Evolutionary conservation across 2,797 vertebrate genomes (phyloP).

Genomic region (Euphonia xanthogaster): DNA sequence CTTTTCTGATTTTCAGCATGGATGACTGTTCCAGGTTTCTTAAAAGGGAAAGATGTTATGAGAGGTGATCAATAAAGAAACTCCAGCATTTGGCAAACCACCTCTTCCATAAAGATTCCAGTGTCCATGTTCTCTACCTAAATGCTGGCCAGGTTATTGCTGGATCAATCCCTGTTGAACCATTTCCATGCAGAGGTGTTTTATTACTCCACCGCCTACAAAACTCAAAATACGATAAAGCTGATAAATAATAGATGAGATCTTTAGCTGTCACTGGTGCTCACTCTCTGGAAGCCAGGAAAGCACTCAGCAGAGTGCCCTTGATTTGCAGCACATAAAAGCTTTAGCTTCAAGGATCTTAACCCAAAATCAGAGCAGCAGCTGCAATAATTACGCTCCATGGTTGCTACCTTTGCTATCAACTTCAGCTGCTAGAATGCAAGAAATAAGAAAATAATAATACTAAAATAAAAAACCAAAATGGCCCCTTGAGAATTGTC

Average conservation of each 20-base stretch:
- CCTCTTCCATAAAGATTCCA: neutral
- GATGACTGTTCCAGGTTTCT: neutral
- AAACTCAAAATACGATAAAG: constrained; percentile 3
- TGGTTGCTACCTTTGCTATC: neutral
- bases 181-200: neutral
- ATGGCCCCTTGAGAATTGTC: neutral
- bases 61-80: neutral
- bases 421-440: neutral
- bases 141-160: neutral
- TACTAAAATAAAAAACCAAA: neutral
- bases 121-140: neutral
- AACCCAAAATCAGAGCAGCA: neutral
- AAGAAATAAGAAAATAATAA: neutral
- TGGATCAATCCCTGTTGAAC: neutral
- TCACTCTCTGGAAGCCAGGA: neutral
- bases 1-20: neutral
- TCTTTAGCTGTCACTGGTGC: neutral
- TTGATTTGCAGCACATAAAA: neutral
- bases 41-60: neutral
- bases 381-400: neutral
- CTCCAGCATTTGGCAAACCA: neutral
- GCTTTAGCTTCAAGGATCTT: neutral
- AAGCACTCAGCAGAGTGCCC: neutral
- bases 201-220: neutral
- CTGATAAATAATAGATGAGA: constrained; percentile 6